Conservation (phyloP, 2,888 invertebrate species). For the Beris morrisii region DNA sequence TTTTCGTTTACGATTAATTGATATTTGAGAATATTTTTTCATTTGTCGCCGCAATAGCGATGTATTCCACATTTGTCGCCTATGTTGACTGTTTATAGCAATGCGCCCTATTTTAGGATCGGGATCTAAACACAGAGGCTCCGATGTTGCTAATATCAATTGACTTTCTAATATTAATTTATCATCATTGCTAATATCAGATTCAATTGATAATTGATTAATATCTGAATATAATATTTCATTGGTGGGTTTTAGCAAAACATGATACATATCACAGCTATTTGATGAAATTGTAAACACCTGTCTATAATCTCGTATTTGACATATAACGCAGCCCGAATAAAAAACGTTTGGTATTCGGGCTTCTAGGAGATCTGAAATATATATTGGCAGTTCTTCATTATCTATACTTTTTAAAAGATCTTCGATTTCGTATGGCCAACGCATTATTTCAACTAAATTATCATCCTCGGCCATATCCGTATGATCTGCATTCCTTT, state of each 20-base stretch:
- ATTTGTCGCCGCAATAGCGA: slow-evolving; percentile 74
- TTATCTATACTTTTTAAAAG: slow-evolving; percentile 85
- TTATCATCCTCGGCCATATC: slow-evolving; percentile 60
- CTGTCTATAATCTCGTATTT: slow-evolving; percentile 86
- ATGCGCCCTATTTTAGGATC: slow-evolving; percentile 78
- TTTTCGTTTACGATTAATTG: slow-evolving; percentile 86
- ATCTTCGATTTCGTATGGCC: slow-evolving; percentile 90
- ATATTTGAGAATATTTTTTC: slow-evolving; percentile 75
- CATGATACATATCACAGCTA: slow-evolving; percentile 81
- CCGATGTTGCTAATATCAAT: slow-evolving; percentile 80
- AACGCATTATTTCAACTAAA: slow-evolving; percentile 74
- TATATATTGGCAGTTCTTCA: slow-evolving; percentile 85
- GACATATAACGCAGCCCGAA: slow-evolving; percentile 88
- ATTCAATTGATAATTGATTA: slow-evolving; percentile 49
- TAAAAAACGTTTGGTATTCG: slow-evolving; percentile 86
- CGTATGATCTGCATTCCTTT: slow-evolving; percentile 16
- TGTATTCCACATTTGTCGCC: slow-evolving; percentile 73
- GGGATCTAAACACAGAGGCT: slow-evolving; percentile 87
- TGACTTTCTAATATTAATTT: slow-evolving; percentile 69
- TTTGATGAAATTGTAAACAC: slow-evolving; percentile 72
- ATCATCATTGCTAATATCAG: slow-evolving; percentile 51
- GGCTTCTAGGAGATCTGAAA: slow-evolving; percentile 80
- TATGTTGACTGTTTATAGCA: slow-evolving; percentile 74
- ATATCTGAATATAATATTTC: slow-evolving; percentile 66
- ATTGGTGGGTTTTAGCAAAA: slow-evolving; percentile 82